These are phyloP conservation scores for Myripristis murdjan DNA, from an alignment of 2,797 vertebrate genomes.

Conservation along the genomic window DNA sequence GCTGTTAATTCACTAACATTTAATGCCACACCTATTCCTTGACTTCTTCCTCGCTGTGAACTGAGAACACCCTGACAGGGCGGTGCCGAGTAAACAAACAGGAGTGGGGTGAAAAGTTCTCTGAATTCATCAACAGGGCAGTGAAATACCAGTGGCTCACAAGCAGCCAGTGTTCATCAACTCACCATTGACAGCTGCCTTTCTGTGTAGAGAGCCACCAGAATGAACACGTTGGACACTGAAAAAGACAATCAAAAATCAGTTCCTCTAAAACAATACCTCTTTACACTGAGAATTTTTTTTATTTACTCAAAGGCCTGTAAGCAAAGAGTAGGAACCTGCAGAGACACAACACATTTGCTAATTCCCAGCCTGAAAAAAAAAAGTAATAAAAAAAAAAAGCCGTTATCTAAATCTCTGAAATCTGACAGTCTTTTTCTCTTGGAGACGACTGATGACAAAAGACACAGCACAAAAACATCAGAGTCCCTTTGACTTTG, in stretches of 20 bases:
- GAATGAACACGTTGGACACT: conserved; percentile 84
- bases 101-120: conserved; percentile 38
- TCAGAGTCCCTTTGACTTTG: too few species aligned
- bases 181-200: conserved; percentile 86
- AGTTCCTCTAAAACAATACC: conserved; percentile 13
- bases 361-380: too few species aligned
- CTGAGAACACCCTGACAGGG: background rate
- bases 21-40: background rate
- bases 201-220: conserved; percentile 86
- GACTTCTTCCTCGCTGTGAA: background rate
- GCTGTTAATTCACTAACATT: background rate
- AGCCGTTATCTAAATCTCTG: too few species aligned
- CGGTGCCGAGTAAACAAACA: background rate
- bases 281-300: background rate
- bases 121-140: conserved; percentile 34
- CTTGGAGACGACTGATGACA: too few species aligned
- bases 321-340: background rate
- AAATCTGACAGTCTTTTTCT: too few species aligned
- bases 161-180: conserved; percentile 25
- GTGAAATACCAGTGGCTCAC: conserved; percentile 20
- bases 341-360: background rate
- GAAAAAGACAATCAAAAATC: conserved; percentile 55
- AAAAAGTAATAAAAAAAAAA: too few species aligned
- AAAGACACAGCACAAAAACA: too few species aligned
- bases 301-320: background rate